These are phyloP conservation scores for Holotrichia oblita DNA, from an alignment of 1,140 invertebrate species.

Conservation along the genomic window DNA sequence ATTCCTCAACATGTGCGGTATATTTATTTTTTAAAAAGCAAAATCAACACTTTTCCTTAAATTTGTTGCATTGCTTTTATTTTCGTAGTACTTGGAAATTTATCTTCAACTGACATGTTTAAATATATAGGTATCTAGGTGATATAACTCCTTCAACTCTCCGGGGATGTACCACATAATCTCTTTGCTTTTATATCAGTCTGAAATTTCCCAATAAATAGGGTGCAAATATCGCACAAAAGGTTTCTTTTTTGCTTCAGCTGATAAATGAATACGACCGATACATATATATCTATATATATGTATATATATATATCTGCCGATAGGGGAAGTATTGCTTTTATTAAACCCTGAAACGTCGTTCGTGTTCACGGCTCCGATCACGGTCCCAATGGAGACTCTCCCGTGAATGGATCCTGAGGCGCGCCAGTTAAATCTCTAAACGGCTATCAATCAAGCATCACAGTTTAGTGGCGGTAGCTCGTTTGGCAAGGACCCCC, in stretches of 20 bases:
- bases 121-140: no score
- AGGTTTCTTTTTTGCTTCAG: conserved; percentile 1
- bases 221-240: neutral
- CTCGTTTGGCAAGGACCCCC: conserved; percentile 2
- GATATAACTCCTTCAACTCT: neutral
- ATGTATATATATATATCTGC: neutral
- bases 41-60: no score
- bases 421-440: conserved; percentile 13
- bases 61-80: no score
- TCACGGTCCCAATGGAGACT: neutral
- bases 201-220: neutral
- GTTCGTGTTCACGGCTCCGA: neutral
- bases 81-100: no score
- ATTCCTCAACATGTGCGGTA: no score
- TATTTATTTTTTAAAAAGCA: no score
- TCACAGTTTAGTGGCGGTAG: conserved; percentile 6
- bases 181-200: neutral
- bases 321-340: conserved; percentile 5
- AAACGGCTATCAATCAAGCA: conserved; percentile 32
- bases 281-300: no score
- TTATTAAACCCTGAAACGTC: conserved; percentile 19
- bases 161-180: neutral
- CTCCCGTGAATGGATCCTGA: neutral
- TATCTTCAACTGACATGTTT: no score
- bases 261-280: conserved; percentile 6